Conservation (phyloP, 2,888 invertebrate genomes). For the Tanypteryx hageni region DNA sequence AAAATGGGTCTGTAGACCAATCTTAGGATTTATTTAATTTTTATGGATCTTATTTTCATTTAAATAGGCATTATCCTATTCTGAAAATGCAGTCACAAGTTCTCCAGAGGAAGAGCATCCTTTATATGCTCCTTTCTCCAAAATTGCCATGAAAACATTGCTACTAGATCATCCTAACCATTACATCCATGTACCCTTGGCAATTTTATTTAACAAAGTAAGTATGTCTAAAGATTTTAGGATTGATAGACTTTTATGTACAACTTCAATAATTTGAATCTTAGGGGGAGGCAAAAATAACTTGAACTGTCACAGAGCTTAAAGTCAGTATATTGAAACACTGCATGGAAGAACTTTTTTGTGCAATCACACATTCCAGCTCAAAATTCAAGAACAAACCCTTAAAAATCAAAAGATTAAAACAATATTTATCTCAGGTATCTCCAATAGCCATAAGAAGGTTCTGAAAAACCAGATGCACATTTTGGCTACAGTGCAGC, state of each 20-base stretch:
- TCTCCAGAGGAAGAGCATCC: background rate
- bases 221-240: conserved; percentile 73
- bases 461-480: no score
- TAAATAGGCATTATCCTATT: background rate
- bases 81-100: background rate
- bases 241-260: background rate
- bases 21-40: background rate
- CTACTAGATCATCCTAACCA: conserved; percentile 90
- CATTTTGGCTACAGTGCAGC: no score
- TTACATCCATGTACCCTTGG: conserved; percentile 88
- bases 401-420: no score
- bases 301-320: background rate
- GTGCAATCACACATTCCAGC: background rate
- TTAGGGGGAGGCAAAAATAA: background rate
- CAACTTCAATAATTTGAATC: no score
- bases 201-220: conserved; percentile 83
- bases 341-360: background rate
- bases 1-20: background rate
- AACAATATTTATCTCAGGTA: no score
- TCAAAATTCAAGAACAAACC: background rate
- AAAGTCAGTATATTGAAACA: background rate
- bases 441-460: no score
- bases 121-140: conserved; percentile 82
- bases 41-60: background rate
- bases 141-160: conserved; percentile 89